Evolutionary conservation across 2,888 invertebrate genomes (phyloP), one percentile per base, ranked within the genome.

Genomic region (Melitaea athalia): DNA sequence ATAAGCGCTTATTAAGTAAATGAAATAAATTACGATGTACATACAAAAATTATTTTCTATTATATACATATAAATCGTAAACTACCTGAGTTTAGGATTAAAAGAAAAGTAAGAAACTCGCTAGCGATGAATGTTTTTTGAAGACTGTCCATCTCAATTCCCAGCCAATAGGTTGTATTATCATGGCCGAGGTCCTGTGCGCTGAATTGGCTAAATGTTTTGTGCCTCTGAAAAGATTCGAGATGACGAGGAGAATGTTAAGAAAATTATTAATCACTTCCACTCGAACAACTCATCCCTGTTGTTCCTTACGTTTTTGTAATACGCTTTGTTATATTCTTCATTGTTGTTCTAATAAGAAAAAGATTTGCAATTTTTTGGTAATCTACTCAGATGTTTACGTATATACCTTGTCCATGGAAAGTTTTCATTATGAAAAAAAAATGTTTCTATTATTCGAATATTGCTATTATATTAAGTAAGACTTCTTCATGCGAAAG

Each of bases 161-260:
- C 12, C 7, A 52, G 86, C 85, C 88, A 86, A 88, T 89, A 86
- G 86, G 86, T 86, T 86, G 86, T 87, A 89, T 91, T 91, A 91
- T 91, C 85, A 82, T 83, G 81, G 81, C 78, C 81, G 83, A 85
- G 82, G 80, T 84, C 83, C 84, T 85, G 89, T 86, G 86, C 87
- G 87, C 87, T 91, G 91, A 90, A 91, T 91, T 91, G 89, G 88
- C 89, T 89, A 88, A 92, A 91, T 91, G 88, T 89, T 90, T 91
- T 91, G 89, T 89, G 85, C 84, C 82, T 79, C 83, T 85, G 86
- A 89, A 91, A 91, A 92, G 88, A 89, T 89, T 89, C 83, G 83
- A 88, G 89, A 91, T 89, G 90, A 91, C 88, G 86, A 86, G 86
- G 88, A 91, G 91, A 92, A 90, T 91, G 89, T 91, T 87, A 85